Evolutionary conservation across 2,797 vertebrate genomes (phyloP), one percentile per base, ranked within the genome.

Genomic region (Harpagifer antarcticus): DNA sequence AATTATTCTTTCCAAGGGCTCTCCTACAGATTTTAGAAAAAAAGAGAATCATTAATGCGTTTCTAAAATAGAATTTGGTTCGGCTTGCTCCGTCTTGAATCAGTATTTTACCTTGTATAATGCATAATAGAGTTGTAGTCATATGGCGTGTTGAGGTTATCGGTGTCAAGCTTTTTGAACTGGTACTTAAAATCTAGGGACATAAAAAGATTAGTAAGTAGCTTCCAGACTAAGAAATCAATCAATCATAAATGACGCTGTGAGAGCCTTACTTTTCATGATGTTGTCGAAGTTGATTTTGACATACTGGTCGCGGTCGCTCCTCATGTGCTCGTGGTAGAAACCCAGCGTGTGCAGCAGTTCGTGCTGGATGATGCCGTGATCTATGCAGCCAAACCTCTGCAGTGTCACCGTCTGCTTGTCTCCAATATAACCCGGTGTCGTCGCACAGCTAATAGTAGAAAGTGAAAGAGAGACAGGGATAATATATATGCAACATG

Each of bases 51-150:
- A 66, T 14, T 14, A 9, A 45, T 60, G 8, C 19, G 1, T 6
- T 58, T 61, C 15, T 40, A 31, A 3, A 53, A 40, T 0, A 63
- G 0, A 49, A 23, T 15, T 8, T 8, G 0, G 62, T 16, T 27
- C 33, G 55, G 0, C 7, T 12, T 11, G 11, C 2, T 13, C 9
- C 5, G 47, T 17, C 40, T 55, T 9, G 16, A 37, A 16, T 37
- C 0, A 0, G 3, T 8, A 40, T 12, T 45, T 54, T 83, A 91
- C 91, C 67, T 92, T 86, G 90, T 88, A 1, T 96, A 96, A 80
- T 96, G 96, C 96, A 96, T 95, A 11, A 97, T 40, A 64, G 96
- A 96, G 42, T 70, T 45, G 44, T 96, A 96, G 72, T 96, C 95
- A 40, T 96, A 96, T 0, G 78, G 48, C 58, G 90, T 93, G 68